phyloP scores from a whole-genome alignment of 2,888 invertebrate genomes.

The Plusia festucae region DNA sequence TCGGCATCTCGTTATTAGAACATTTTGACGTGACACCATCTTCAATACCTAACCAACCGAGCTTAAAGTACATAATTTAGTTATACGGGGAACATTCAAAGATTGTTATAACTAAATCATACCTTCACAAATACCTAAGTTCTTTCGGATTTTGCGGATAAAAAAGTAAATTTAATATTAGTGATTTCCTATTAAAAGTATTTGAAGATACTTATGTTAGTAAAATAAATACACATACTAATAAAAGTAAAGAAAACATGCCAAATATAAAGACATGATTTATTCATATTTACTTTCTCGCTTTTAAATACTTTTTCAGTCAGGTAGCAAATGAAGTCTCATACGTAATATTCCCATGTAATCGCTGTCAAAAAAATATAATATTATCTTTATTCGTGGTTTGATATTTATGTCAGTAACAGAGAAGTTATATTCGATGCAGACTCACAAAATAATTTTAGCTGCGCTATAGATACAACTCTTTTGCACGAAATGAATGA shows the following conservation, averaged over 20 bases:
- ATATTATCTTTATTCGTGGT: slow-evolving; percentile 15
- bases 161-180: too few species aligned
- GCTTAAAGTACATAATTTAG: slow-evolving; percentile 22
- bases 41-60: slow-evolving; percentile 19
- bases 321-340: slow-evolving; percentile 10
- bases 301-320: slow-evolving; percentile 1
- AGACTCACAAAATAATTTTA: slow-evolving; percentile 5
- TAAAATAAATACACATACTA: background rate
- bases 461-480: background rate
- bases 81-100: slow-evolving; percentile 10
- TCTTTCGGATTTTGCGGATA: too few species aligned
- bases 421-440: slow-evolving; percentile 20
- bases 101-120: background rate
- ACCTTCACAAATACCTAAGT: too few species aligned
- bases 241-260: background rate
- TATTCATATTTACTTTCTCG: slow-evolving; percentile 1
- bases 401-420: slow-evolving; percentile 30
- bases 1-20: slow-evolving; percentile 52
- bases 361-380: slow-evolving; percentile 9
- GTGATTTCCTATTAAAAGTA: background rate
- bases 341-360: slow-evolving; percentile 8
- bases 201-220: background rate
- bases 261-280: slow-evolving; percentile 2
- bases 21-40: slow-evolving; percentile 46
- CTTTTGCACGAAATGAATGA: background rate